These are phyloP conservation scores for Seriola quinqueradiata DNA, from an alignment of 2,113 vertebrate genomes.

Conservation along the genomic window DNA sequence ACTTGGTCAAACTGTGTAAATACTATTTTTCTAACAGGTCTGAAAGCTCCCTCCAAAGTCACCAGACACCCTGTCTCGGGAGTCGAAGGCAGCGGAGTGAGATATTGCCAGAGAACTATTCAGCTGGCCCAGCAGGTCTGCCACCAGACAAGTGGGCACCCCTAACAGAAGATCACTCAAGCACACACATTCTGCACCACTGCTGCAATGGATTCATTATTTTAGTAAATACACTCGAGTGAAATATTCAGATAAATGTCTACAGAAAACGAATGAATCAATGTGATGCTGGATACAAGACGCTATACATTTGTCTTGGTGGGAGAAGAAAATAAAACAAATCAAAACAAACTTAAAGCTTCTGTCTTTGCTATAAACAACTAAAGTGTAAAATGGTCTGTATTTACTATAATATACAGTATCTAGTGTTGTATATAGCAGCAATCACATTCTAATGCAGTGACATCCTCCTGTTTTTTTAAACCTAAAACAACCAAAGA, in stretches of 20 bases:
- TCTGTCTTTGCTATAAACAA: conserved; percentile 9
- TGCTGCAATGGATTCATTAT: not conserved
- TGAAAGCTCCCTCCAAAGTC: conserved; percentile 8
- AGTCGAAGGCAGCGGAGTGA: not conserved
- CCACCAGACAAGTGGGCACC: not conserved
- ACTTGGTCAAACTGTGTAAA: not conserved
- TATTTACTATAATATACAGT: not conserved
- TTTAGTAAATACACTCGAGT: not conserved
- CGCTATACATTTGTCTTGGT: not conserved
- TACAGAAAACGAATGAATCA: not conserved
- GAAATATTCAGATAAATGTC: not conserved
- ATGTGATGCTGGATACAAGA: not conserved
- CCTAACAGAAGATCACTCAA: not conserved
- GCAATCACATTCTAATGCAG: not conserved
- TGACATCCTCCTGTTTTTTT: not conserved
- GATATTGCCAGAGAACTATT: not conserved
- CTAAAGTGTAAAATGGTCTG: not conserved
- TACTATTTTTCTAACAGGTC: conserved; percentile 6
- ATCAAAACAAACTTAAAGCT: not conserved
- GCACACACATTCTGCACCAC: not conserved
- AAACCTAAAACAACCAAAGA: not conserved
- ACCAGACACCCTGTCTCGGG: too few species aligned
- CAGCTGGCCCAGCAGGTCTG: not conserved
- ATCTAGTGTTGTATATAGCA: not conserved
- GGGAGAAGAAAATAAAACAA: not conserved